Base-by-base conservation (phyloP, 1,140 invertebrate genomes). In the Homarus americanus region DNA sequence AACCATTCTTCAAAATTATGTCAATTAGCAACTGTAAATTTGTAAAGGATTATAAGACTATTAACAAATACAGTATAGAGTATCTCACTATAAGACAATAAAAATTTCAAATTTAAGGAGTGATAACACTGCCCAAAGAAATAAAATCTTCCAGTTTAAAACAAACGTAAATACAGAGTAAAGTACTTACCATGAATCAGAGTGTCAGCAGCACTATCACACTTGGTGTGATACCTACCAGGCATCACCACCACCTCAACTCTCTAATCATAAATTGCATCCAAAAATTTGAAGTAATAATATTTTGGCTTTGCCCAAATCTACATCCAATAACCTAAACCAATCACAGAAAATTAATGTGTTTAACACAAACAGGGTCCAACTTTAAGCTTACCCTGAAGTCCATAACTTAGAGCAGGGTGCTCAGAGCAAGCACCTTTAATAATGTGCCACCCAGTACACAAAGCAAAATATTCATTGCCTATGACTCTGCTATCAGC, bases 321-420 rank as follows among this genome's bases (percentile, higher is more conserved):
- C n/a, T 84, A 76, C 44, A 83, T 75, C 38, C 80, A 72, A 90
- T 84, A 90, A 76, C 28, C 73, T 90, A 83, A 90, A 90, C 73
- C 80, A 90, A 90, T 90, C 88, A 90, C 88, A 90, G 88, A 66
- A 82, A 90, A 83, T 82, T 44, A 84, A 84, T 90, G 88, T 90
- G 88, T 90, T 90, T 90, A 90, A 90, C 88, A 90, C 88, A 90
- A 83, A 38, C 66, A 90, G 82, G 75, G 88, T 63, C 49, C 69
- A 83, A 73, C 80, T 90, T 84, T 83, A 32, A 83, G 80, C 79
- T 66, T 82, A 40, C 80, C 82, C 88, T 78, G 79, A 66, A 76
- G 72, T 75, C 58, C 75, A 73, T 78, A 83, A 84, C 82, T 78
- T 84, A 83, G 40, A 84, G 80, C 73, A 83, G 10, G 24, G 87